A percentile compares a stretch with the other conserved stretches of the same genome.
These are phyloP conservation scores for Eupleurogrammus muticus DNA, from an alignment of 2,797 vertebrate genomes.

Conservation along the genomic window DNA sequence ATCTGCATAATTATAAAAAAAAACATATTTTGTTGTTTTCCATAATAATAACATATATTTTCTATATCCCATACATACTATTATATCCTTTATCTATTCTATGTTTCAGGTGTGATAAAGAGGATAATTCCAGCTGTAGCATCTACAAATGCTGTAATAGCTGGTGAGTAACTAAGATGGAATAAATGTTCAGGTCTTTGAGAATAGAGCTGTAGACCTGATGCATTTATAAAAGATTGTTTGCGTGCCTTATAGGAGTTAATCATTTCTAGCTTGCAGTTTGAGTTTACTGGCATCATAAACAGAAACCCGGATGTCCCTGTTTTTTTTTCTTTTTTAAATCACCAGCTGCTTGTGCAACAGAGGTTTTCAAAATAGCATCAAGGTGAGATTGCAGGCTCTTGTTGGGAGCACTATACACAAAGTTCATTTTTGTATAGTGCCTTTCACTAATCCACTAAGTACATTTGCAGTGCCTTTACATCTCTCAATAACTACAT, in stretches of 20 bases:
- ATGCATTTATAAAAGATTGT: constrained; percentile 6
- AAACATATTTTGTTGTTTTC: too few relatives aligned
- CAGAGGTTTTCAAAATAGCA: constrained; percentile 95
- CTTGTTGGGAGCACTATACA: not conserved
- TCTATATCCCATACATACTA: not conserved
- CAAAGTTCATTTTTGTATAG: constrained; percentile 16
- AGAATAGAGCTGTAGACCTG: not conserved
- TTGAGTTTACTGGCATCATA: constrained; percentile 10
- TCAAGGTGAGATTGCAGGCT: constrained; percentile 86
- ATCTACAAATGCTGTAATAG: constrained; percentile 95
- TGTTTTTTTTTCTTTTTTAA: constrained; percentile 26
- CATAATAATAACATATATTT: too few relatives aligned
- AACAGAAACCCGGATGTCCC: constrained; percentile 20
- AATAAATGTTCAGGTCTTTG: not conserved
- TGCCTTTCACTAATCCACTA: not conserved
- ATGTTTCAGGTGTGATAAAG: constrained; percentile 90
- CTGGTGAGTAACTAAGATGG: constrained; percentile 82
- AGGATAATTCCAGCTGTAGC: constrained; percentile 95
- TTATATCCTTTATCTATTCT: not conserved
- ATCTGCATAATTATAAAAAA: too few relatives aligned
- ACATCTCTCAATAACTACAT: constrained; percentile 93
- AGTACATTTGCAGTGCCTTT: constrained; percentile 83
- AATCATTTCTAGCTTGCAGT: constrained; percentile 35
- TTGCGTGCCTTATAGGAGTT: constrained; percentile 14
- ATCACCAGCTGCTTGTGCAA: constrained; percentile 89